These are phyloP conservation scores for Crax fasciolata DNA, from an alignment of 2,797 vertebrate genomes.

Conservation along the genomic window DNA sequence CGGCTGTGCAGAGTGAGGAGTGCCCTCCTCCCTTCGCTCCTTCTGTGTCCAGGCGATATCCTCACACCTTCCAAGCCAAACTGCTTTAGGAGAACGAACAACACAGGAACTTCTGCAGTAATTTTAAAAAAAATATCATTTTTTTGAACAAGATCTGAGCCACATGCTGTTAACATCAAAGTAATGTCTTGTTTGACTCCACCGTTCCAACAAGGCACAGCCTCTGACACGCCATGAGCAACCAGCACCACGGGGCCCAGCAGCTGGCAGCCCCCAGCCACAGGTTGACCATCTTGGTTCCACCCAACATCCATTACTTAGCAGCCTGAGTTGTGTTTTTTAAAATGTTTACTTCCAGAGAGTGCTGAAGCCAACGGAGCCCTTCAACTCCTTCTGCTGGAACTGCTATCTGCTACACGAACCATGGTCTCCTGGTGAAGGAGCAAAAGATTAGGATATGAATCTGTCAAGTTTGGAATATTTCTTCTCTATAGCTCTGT, in stretches of 20 bases:
- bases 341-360: neutral
- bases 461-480: slow-evolving; percentile 86
- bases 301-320: neutral
- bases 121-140: neutral
- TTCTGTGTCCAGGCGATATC: neutral
- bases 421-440: slow-evolving; percentile 50
- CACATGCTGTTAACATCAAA: no score
- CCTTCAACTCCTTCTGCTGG: slow-evolving; percentile 10
- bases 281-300: neutral
- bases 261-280: neutral
- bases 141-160: neutral
- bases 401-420: slow-evolving; percentile 7
- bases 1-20: neutral
- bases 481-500: slow-evolving; percentile 77
- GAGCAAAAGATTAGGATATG: slow-evolving; percentile 81
- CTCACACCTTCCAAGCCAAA: neutral
- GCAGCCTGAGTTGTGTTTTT: neutral
- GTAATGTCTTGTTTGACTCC: no score
- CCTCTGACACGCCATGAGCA: no score
- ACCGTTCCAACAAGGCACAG: no score
- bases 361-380: neutral
- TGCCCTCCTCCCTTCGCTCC: neutral
- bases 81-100: neutral
- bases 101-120: neutral
- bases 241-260: neutral